Evolutionary conservation across 2,888 invertebrate species (phyloP).

Genomic region (Panopea generosa): DNA sequence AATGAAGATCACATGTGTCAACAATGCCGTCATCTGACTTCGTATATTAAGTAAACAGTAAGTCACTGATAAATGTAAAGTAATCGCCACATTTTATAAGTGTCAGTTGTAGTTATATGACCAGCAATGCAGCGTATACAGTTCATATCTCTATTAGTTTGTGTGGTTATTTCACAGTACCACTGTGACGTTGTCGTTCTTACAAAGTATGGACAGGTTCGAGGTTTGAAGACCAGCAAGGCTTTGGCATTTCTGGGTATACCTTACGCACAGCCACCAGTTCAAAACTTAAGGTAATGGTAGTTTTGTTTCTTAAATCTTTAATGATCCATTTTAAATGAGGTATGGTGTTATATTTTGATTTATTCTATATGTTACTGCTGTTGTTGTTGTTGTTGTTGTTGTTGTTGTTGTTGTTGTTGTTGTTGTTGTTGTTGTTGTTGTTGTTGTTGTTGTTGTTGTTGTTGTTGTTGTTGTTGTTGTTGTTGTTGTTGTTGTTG

Average conservation of each 20-base stretch:
- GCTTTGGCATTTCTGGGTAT: slow-evolving; percentile 72
- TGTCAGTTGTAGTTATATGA: too few species aligned
- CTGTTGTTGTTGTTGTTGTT: background rate
- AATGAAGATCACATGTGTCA: too few species aligned
- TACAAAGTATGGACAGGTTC: slow-evolving; percentile 69
- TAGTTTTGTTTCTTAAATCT: too few species aligned
- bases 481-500: background rate
- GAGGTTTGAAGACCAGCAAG: slow-evolving; percentile 60
- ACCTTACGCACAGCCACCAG: slow-evolving; percentile 75
- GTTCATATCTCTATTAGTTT: too few species aligned
- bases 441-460: background rate
- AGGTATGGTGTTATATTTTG: background rate
- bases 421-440: slow-evolving; percentile 3
- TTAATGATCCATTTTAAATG: too few species aligned
- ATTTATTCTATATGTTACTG: background rate
- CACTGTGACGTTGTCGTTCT: slow-evolving; percentile 55
- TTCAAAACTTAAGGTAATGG: slow-evolving; percentile 66
- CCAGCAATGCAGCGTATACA: too few species aligned
- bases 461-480: background rate
- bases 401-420: background rate
- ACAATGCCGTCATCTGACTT: too few species aligned
- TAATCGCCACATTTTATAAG: too few species aligned
- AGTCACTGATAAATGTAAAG: too few species aligned
- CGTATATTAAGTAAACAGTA: too few species aligned
- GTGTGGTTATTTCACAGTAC: too few species aligned